Percentiles rank a stretch among this genome's conserved stretches.
Conservation (phyloP, 2,888 invertebrate genomes). For the Griposia aprilina region DNA sequence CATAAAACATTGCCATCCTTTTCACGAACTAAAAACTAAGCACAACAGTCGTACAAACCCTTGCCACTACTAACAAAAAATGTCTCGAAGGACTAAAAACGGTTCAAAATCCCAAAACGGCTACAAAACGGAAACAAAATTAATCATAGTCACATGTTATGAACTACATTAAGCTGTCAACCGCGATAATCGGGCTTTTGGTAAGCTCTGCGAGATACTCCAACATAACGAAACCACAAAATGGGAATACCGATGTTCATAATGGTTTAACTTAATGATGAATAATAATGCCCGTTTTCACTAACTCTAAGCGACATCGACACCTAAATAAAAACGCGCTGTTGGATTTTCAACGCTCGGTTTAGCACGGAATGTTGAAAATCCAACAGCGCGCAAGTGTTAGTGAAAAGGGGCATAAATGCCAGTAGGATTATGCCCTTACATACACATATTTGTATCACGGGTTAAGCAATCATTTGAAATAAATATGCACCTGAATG, state of each 20-base stretch:
- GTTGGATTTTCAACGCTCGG: too few relatives aligned
- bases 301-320: too few relatives aligned
- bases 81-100: conserved; percentile 11
- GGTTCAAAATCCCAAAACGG: not conserved
- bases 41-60: not conserved
- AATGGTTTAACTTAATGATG: conserved; percentile 53
- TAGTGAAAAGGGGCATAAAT: too few relatives aligned
- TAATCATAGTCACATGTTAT: conserved; percentile 46
- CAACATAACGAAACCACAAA: conserved; percentile 46
- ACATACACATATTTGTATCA: too few relatives aligned
- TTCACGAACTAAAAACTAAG: conserved; percentile 2
- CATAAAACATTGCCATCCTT: conserved; percentile 4
- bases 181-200: conserved; percentile 39
- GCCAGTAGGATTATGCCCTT: too few relatives aligned
- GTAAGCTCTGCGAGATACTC: conserved; percentile 41
- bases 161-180: conserved; percentile 41
- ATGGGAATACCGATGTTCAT: conserved; percentile 44
- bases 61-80: not conserved
- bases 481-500: too few relatives aligned
- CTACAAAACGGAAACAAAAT: conserved; percentile 24
- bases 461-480: too few relatives aligned
- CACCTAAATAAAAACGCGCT: too few relatives aligned
- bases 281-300: conserved; percentile 7
- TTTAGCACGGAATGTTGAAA: too few relatives aligned
- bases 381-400: too few relatives aligned